phyloP scores from a whole-genome alignment of 2,888 invertebrate genomes.

The Epirrhoe alternata region DNA sequence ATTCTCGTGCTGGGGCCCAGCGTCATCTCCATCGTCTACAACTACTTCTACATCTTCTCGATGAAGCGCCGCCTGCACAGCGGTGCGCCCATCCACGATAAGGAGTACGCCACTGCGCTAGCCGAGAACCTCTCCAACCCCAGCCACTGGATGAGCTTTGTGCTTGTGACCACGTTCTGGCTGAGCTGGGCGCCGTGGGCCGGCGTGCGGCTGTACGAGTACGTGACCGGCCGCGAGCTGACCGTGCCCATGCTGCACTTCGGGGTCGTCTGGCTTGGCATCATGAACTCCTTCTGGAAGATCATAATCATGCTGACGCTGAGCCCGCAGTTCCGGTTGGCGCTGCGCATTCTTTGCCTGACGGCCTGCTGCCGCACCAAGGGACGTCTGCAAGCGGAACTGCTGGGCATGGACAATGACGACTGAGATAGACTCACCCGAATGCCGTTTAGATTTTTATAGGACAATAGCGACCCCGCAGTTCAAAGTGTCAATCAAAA shows the following conservation, averaged over 20 bases:
- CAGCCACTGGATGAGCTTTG: slow-evolving; percentile 97
- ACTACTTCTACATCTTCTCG: slow-evolving; percentile 97
- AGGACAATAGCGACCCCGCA: slow-evolving; percentile 43
- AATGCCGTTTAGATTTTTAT: slow-evolving; percentile 43
- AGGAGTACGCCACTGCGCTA: slow-evolving; percentile 95
- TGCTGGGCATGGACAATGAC: slow-evolving; percentile 94
- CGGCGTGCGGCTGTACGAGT: slow-evolving; percentile 91
- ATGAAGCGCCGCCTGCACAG: slow-evolving; percentile 94
- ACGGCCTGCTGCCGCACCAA: slow-evolving; percentile 95
- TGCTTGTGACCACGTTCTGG: slow-evolving; percentile 95
- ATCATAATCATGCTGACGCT: slow-evolving; percentile 94
- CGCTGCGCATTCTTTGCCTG: slow-evolving; percentile 94
- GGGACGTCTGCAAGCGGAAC: slow-evolving; percentile 92
- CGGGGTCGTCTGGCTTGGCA: slow-evolving; percentile 97
- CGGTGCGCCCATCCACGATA: slow-evolving; percentile 95
- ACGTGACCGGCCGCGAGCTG: slow-evolving; percentile 86
- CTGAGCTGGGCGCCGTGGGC: slow-evolving; percentile 98
- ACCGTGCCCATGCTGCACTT: slow-evolving; percentile 95
- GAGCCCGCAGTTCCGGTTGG: slow-evolving; percentile 96
- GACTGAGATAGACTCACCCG: slow-evolving; percentile 83
- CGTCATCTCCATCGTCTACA: slow-evolving; percentile 96
- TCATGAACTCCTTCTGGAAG: slow-evolving; percentile 98
- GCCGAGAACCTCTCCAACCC: slow-evolving; percentile 96
- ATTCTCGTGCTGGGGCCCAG: slow-evolving; percentile 97
- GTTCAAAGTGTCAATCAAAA: slow-evolving; percentile 30